A percentile compares a stretch with the other conserved stretches of the same genome.
phyloP scores from a whole-genome alignment of 2,113 vertebrate genomes.

The Chiloscyllium plagiosum region DNA sequence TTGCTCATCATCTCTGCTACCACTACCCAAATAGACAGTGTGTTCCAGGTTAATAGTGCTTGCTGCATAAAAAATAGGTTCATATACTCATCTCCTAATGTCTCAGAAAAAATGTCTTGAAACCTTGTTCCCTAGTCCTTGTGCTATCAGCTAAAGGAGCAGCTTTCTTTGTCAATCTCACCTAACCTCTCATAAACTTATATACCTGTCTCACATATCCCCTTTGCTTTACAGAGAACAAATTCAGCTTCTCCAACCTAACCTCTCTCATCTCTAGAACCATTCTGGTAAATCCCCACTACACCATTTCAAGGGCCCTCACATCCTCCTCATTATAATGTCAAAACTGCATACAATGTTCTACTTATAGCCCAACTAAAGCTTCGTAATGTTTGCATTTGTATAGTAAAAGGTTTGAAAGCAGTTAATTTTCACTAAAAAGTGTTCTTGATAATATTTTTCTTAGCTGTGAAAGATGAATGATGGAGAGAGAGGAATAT shows the following conservation, averaged over 20 bases:
- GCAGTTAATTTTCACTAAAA: background rate
- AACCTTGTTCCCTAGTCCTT: background rate
- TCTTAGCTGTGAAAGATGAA: background rate
- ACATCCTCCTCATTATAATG: no score
- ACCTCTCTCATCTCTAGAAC: no score
- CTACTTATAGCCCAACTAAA: no score
- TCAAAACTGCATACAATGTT: no score
- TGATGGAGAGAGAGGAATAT: background rate
- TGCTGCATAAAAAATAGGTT: background rate
- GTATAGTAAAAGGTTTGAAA: background rate
- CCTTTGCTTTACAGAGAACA: background rate
- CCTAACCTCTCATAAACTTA: background rate
- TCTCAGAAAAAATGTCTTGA: background rate
- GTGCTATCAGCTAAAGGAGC: background rate
- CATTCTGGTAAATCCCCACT: no score
- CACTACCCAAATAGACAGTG: background rate
- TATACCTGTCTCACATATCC: background rate
- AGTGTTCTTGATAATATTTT: background rate
- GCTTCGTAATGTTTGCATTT: background rate
- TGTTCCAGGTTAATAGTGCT: background rate
- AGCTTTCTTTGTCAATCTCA: background rate
- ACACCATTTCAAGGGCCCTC: no score
- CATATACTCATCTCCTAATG: background rate
- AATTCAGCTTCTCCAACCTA: background rate
- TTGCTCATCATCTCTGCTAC: background rate